These are phyloP conservation scores for Morus bassanus DNA, from an alignment of 2,797 vertebrate genomes.

Conservation along the genomic window DNA sequence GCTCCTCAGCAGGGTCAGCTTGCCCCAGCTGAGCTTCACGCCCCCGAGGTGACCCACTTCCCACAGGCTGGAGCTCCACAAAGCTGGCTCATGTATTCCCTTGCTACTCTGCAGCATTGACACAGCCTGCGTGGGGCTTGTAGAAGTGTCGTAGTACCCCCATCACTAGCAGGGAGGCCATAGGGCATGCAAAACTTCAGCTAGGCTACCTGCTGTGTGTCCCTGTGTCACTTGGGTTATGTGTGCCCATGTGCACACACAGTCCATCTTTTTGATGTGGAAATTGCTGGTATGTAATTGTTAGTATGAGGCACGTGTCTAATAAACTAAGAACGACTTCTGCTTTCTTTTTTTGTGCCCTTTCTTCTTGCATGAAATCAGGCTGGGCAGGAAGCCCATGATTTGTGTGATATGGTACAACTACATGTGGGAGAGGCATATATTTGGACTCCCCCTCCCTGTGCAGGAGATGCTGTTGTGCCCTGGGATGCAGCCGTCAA, in stretches of 20 bases:
- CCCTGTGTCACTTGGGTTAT: fast-evolving
- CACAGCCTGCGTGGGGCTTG: not conserved
- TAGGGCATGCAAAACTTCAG: fast-evolving
- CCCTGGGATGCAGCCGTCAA: slow-evolving; percentile 36
- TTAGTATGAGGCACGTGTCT: not conserved
- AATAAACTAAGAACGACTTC: not conserved
- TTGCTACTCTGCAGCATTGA: not conserved
- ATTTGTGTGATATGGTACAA: not conserved
- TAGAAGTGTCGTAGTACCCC: not conserved
- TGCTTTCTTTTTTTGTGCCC: not conserved
- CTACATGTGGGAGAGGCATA: not conserved
- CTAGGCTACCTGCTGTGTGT: not conserved
- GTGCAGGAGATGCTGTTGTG: slow-evolving; percentile 8
- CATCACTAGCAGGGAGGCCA: fast-evolving
- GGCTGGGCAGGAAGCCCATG: not conserved
- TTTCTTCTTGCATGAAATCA: not conserved
- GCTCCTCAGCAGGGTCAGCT: not conserved
- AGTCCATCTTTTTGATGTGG: not conserved
- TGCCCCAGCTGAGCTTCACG: not conserved
- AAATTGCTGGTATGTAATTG: not conserved
- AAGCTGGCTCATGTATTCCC: not conserved
- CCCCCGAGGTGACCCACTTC: not conserved
- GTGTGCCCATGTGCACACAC: not conserved
- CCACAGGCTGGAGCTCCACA: not conserved
- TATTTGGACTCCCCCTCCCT: not conserved